Conservation (phyloP, 2,797 vertebrate species). For the Adrianichthys oophorus region DNA sequence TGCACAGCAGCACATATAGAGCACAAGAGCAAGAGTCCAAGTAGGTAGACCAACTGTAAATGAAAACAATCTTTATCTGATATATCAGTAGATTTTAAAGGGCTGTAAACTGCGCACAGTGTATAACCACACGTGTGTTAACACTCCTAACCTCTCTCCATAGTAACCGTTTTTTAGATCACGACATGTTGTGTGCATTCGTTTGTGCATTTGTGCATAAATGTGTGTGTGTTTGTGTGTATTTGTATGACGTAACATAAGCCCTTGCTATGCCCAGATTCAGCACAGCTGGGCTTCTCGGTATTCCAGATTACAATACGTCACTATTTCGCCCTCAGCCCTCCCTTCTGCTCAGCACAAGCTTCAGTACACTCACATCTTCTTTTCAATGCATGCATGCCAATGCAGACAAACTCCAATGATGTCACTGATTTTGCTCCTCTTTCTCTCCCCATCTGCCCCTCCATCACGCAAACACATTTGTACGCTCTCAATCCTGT, state of each 20-base stretch:
- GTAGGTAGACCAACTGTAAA: neutral
- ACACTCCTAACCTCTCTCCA: conserved; percentile 48
- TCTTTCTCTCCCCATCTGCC: conserved; percentile 66
- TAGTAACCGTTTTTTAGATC: conserved; percentile 59
- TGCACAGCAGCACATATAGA: conserved; percentile 38
- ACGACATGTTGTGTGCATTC: conserved; percentile 35
- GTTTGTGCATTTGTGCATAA: conserved; percentile 22
- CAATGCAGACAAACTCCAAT: conserved; percentile 60
- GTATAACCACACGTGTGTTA: conserved; percentile 28
- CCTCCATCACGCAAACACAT: conserved; percentile 43
- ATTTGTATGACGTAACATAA: conserved; percentile 74
- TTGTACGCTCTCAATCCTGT: conserved; percentile 52
- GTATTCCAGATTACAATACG: conserved; percentile 82
- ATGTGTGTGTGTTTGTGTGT: conserved; percentile 23
- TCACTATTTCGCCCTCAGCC: conserved; percentile 61
- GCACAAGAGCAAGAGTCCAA: conserved; percentile 18
- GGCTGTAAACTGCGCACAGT: conserved; percentile 15
- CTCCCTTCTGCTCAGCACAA: conserved; percentile 42
- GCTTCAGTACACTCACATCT: conserved; percentile 61
- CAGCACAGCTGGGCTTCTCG: conserved; percentile 79
- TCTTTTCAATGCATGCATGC: conserved; percentile 60
- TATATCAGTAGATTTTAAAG: conserved; percentile 14
- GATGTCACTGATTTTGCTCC: conserved; percentile 64
- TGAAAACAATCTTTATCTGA: conserved; percentile 4
- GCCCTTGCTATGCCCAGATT: conserved; percentile 68